Evolutionary conservation across 2,888 invertebrate species (phyloP).

Genomic region (Muschampia plurimacula): DNA sequence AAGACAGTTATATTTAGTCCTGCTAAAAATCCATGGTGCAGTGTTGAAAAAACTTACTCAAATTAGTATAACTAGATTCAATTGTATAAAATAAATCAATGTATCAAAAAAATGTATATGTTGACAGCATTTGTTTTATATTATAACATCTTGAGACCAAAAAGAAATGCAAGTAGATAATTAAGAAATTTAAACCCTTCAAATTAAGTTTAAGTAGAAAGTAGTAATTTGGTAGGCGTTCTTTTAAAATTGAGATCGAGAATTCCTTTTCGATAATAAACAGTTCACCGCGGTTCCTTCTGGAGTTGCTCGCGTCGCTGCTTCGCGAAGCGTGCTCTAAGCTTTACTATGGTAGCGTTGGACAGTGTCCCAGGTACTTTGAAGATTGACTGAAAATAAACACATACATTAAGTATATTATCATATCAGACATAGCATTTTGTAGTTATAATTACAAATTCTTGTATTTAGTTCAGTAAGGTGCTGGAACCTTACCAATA

Average conservation of each 20-base stretch:
- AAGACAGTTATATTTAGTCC: too few relatives aligned
- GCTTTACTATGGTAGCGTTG: conserved; percentile 87
- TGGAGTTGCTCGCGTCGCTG: conserved; percentile 82
- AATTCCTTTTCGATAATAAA: conserved; percentile 42
- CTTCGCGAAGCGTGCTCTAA: conserved; percentile 85
- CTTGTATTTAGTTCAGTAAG: too few relatives aligned
- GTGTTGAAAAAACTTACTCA: neutral
- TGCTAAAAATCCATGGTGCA: neutral
- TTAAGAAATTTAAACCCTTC: neutral
- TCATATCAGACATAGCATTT: too few relatives aligned
- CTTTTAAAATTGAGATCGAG: conserved; percentile 69
- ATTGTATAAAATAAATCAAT: neutral
- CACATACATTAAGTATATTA: neutral
- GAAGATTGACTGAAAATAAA: conserved; percentile 90
- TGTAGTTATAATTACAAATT: too few relatives aligned
- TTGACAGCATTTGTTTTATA: too few relatives aligned
- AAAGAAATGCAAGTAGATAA: neutral
- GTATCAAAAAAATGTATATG: too few relatives aligned
- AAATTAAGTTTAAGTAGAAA: conserved; percentile 40
- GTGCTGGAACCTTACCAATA: too few relatives aligned
- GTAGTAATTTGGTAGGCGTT: conserved; percentile 50
- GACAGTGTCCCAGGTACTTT: conserved; percentile 92
- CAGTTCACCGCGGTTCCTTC: conserved; percentile 74
- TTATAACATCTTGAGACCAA: neutral
- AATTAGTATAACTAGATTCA: neutral